Conservation (phyloP, 1,140 invertebrate genomes). For the Cydia pomonella region DNA sequence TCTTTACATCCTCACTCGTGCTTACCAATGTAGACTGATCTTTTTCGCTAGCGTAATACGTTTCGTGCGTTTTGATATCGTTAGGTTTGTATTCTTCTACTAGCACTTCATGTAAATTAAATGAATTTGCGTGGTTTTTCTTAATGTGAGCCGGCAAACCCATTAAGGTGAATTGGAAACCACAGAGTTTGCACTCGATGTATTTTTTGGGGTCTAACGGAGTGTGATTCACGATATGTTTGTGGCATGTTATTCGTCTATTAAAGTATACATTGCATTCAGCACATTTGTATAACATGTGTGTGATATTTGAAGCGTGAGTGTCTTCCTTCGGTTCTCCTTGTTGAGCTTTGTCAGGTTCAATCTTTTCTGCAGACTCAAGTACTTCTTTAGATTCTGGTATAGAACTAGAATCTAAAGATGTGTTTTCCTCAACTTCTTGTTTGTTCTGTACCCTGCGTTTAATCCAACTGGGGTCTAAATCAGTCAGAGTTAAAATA, state of each 20-base stretch:
- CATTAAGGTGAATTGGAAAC: conserved; percentile 39
- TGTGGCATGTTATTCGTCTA: conserved; percentile 32
- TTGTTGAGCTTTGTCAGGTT: neutral
- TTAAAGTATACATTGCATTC: conserved; percentile 42
- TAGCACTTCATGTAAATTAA: conserved; percentile 32
- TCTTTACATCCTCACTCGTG: conserved; percentile 19
- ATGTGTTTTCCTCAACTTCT: neutral
- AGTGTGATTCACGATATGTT: conserved; percentile 36
- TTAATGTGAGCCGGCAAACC: conserved; percentile 35
- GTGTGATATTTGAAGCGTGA: neutral
- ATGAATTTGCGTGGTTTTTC: conserved; percentile 36
- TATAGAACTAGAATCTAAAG: neutral
- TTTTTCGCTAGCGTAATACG: conserved; percentile 21
- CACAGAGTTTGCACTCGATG: conserved; percentile 44
- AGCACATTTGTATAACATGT: conserved; percentile 37
- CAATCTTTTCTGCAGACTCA: too few species aligned
- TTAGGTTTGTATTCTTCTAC: conserved; percentile 29
- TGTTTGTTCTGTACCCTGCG: neutral
- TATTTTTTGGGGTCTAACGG: conserved; percentile 37
- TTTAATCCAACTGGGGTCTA: neutral
- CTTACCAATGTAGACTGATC: conserved; percentile 27
- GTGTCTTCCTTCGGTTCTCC: neutral
- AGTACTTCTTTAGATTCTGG: neutral
- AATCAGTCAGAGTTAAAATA: neutral
- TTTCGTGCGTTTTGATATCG: neutral